Conservation (phyloP, 2,113 vertebrate genomes). For the Apaloderma vittatum region DNA sequence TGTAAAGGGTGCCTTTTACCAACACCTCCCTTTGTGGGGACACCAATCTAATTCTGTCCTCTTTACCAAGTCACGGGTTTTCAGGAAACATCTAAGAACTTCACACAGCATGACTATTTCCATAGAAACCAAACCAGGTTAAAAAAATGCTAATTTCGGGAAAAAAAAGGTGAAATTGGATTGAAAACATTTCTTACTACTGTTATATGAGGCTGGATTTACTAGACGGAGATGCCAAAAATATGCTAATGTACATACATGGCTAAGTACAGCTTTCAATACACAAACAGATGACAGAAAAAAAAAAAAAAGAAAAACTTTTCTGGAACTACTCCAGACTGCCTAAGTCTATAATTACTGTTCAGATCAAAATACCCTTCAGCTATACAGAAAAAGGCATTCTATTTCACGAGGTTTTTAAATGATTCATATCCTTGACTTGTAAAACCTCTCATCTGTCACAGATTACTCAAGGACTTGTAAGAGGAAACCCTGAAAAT, state of each 20-base stretch:
- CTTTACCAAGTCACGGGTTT: not conserved
- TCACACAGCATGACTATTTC: not conserved
- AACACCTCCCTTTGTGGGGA: not conserved
- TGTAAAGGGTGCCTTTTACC: not conserved
- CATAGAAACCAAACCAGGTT: not conserved
- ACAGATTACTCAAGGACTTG: not conserved
- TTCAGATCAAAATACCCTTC: conserved; percentile 11
- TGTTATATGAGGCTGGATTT: not conserved
- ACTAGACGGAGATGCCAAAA: not conserved
- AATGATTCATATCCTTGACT: conserved; percentile 34
- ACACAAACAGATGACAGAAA: not conserved
- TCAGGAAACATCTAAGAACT: not conserved
- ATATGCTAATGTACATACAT: not conserved
- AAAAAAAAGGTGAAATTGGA: not conserved
- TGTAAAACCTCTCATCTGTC: conserved; percentile 32
- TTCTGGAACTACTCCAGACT: not conserved
- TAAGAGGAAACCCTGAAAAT: not conserved
- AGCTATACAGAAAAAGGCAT: conserved; percentile 10
- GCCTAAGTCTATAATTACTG: conserved; percentile 16
- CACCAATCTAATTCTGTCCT: not conserved
- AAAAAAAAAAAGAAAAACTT: not conserved
- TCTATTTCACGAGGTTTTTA: not conserved
- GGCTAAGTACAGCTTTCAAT: not conserved
- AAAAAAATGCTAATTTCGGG: not conserved
- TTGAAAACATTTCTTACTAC: not conserved